Percentiles rank a stretch among this genome's conserved stretches.
phyloP scores from a whole-genome alignment of 2,888 invertebrate species.

The Cheilosia variabilis region DNA sequence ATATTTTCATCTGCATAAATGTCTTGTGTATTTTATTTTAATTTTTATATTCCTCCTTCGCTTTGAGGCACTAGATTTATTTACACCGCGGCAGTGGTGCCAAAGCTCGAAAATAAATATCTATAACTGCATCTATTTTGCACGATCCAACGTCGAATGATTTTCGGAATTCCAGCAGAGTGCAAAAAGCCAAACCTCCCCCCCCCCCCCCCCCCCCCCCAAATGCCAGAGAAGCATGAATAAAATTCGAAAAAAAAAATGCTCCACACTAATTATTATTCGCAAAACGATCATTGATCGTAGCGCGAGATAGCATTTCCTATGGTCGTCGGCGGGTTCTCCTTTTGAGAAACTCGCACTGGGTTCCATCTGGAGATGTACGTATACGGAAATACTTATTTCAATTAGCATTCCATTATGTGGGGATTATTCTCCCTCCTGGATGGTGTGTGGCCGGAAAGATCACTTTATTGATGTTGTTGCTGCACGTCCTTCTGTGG shows the following conservation, averaged over 20 bases:
- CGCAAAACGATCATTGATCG: conserved; percentile 13
- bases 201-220: not conserved
- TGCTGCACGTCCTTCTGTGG: conserved; percentile 11
- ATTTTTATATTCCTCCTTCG: not conserved
- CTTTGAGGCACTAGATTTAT: not conserved
- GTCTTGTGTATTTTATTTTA: not conserved
- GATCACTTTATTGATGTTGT: not conserved
- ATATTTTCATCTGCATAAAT: conserved; percentile 4
- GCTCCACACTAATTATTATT: conserved; percentile 6
- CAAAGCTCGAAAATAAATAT: not conserved
- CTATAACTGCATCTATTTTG: conserved; percentile 14
- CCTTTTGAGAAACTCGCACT: conserved; percentile 6
- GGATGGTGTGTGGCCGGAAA: not conserved
- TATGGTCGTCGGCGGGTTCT: not conserved
- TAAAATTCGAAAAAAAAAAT: not conserved
- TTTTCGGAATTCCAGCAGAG: conserved; percentile 13
- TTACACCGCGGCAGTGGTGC: no score
- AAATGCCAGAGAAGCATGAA: not conserved
- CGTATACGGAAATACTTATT: conserved; percentile 41
- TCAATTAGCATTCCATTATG: conserved; percentile 41
- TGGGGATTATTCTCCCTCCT: conserved; percentile 7
- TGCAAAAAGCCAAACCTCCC: not conserved
- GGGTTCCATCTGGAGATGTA: conserved; percentile 20
- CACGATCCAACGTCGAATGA: not conserved
- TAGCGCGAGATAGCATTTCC: not conserved